Percentiles rank a stretch among this genome's conserved stretches.
Conservation (phyloP, 2,797 vertebrate species). For the Premnoplex brunnescens region DNA sequence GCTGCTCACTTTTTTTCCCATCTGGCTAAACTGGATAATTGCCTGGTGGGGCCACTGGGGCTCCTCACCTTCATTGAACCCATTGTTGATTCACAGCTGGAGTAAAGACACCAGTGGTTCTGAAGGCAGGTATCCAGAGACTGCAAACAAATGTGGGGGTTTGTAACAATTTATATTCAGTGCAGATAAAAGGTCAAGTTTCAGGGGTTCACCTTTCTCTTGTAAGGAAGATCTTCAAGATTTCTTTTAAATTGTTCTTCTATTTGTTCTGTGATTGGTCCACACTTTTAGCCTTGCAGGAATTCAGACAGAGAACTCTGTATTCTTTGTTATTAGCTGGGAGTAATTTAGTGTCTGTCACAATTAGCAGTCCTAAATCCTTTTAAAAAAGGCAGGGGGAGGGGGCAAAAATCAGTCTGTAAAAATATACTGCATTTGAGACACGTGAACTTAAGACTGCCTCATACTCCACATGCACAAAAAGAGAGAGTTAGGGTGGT, state of each 20-base stretch:
- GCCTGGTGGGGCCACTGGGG: no score
- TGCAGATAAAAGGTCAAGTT: not conserved
- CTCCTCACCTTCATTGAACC: no score
- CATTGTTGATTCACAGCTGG: no score
- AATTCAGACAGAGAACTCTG: not conserved
- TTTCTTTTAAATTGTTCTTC: not conserved
- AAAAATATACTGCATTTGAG: not conserved
- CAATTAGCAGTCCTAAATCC: not conserved
- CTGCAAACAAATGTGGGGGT: not conserved
- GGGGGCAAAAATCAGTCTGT: not conserved
- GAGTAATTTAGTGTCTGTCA: not conserved
- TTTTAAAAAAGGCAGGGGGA: not conserved
- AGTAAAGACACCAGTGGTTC: not conserved
- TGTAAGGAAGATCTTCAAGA: not conserved
- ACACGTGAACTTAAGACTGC: not conserved
- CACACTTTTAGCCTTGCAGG: not conserved
- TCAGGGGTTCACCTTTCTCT: not conserved
- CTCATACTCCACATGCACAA: not conserved
- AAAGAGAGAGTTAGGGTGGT: not conserved
- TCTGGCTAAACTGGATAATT: no score
- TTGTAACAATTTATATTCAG: not conserved
- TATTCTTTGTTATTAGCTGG: not conserved
- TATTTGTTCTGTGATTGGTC: accelerated
- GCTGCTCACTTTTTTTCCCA: not conserved
- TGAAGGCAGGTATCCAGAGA: not conserved